Percentiles rank a stretch among this genome's conserved stretches.
phyloP scores from a whole-genome alignment of 2,888 invertebrate genomes.

The Hypena proboscidalis region DNA sequence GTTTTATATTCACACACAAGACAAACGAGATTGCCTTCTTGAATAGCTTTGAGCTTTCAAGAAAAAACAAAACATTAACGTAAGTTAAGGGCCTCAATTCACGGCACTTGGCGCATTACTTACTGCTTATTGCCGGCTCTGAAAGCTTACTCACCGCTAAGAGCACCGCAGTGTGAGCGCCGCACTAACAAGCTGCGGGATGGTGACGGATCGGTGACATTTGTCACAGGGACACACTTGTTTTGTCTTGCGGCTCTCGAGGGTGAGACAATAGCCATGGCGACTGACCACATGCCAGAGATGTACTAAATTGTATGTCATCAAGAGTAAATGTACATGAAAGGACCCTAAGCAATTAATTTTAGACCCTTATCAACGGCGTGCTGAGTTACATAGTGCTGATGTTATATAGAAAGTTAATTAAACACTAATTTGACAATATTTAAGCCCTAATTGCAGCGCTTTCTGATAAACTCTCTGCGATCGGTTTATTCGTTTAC shows the following conservation, averaged over 20 bases:
- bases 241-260: background rate
- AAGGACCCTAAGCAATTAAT: no score
- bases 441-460: no score
- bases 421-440: no score
- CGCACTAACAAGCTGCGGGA: background rate
- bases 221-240: constrained; percentile 16
- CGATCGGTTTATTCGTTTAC: no score
- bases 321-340: background rate
- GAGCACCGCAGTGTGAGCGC: background rate
- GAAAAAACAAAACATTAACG: no score
- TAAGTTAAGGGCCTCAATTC: background rate
- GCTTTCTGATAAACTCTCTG: no score
- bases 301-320: background rate
- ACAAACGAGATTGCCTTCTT: constrained; percentile 3
- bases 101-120: background rate
- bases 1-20: no score
- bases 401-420: no score
- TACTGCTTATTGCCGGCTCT: constrained; percentile 9
- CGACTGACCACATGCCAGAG: background rate
- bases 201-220: constrained; percentile 27
- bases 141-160: constrained; percentile 6
- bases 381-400: no score
- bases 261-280: constrained; percentile 1
- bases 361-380: no score
- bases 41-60: no score